Conservation (phyloP, 2,888 invertebrate species). For the Kuschelorhynchus macadamiae region DNA sequence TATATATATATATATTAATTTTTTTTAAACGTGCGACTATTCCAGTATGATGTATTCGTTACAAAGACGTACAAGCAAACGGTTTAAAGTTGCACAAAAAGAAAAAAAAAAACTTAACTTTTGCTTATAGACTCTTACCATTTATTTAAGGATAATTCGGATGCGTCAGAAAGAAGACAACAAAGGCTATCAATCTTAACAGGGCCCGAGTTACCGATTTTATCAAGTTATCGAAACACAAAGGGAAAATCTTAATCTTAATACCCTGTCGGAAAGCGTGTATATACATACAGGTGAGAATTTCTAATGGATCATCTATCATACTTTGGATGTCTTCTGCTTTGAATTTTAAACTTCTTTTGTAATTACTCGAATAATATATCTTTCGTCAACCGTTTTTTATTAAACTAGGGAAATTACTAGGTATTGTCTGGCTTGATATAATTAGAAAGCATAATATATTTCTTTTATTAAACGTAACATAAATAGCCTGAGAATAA, state of each 20-base stretch:
- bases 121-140: too few relatives aligned
- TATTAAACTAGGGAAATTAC: too few relatives aligned
- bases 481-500: too few relatives aligned
- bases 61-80: too few relatives aligned
- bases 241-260: slow-evolving; percentile 51
- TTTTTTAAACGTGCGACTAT: too few relatives aligned
- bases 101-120: too few relatives aligned
- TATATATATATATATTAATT: too few relatives aligned
- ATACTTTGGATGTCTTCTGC: slow-evolving; percentile 29
- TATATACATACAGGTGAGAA: slow-evolving; percentile 47
- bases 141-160: slow-evolving; percentile 19
- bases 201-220: slow-evolving; percentile 43
- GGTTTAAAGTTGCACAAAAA: too few relatives aligned
- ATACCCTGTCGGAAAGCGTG: slow-evolving; percentile 43
- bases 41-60: too few relatives aligned
- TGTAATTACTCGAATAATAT: slow-evolving; percentile 23
- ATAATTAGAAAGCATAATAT: too few relatives aligned
- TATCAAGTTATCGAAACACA: slow-evolving; percentile 51
- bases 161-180: slow-evolving; percentile 18
- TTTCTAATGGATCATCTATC: slow-evolving; percentile 44
- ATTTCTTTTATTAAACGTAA: too few relatives aligned
- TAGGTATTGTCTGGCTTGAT: too few relatives aligned
- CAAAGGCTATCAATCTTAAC: slow-evolving; percentile 44
- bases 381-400: slow-evolving; percentile 22
- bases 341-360: slow-evolving; percentile 28